Conservation (phyloP, 2,888 invertebrate species). For the Allacma fusca region DNA sequence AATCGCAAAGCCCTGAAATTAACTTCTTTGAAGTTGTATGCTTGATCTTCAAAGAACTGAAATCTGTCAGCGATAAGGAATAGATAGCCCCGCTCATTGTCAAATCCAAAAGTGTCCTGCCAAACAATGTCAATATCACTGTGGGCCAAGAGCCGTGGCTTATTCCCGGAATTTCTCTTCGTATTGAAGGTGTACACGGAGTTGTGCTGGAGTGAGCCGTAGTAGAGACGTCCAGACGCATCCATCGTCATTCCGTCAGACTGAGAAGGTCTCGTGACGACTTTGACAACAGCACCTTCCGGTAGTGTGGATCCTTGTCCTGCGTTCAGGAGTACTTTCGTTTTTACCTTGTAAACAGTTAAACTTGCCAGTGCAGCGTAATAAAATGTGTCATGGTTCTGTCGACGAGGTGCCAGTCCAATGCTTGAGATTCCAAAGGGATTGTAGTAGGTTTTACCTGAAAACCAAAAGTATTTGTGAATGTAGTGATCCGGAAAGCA, state of each 20-base stretch:
- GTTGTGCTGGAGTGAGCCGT: conserved; percentile 28
- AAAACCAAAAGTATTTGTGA: not conserved
- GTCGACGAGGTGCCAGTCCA: conserved; percentile 19
- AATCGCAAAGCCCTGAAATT: conserved; percentile 35
- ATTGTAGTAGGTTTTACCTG: conserved; percentile 30
- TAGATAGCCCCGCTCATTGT: conserved; percentile 22
- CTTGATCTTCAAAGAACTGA: conserved; percentile 21
- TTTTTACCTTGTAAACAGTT: conserved; percentile 19
- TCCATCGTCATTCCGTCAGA: conserved; percentile 39
- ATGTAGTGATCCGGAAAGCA: not conserved
- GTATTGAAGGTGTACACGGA: conserved; percentile 27
- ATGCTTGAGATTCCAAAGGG: conserved; percentile 32
- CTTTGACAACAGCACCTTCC: not conserved
- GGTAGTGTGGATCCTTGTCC: not conserved
- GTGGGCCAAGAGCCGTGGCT: not conserved
- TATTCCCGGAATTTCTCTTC: not conserved
- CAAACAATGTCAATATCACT: conserved; percentile 28
- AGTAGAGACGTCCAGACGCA: conserved; percentile 25
- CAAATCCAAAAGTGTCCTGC: conserved; percentile 39
- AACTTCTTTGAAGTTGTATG: conserved; percentile 24
- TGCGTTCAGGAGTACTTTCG: conserved; percentile 6
- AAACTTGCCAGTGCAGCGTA: conserved; percentile 23
- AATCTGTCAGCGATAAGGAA: conserved; percentile 37
- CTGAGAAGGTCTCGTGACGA: conserved; percentile 6
- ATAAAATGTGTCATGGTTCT: conserved; percentile 28